Percentiles rank a stretch among this genome's conserved stretches.
phyloP scores from a whole-genome alignment of 2,113 vertebrate genomes.

The human region DNA sequence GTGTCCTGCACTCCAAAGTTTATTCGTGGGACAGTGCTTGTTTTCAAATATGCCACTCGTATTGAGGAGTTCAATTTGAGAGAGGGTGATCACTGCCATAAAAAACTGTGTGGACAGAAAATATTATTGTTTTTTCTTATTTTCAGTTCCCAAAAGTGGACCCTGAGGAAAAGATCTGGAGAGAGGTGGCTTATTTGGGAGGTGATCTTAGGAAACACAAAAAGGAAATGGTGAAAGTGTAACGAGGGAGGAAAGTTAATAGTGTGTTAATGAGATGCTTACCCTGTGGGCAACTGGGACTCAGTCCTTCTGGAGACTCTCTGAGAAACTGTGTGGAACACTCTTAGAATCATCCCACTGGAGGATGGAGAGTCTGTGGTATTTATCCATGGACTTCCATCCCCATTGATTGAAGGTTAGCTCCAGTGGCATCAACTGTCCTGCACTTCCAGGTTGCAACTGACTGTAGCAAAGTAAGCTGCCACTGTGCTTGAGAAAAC shows the following conservation, averaged over 20 bases:
- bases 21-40: background rate
- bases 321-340: background rate
- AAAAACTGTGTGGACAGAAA: background rate
- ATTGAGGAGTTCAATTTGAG: background rate
- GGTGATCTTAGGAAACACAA: background rate
- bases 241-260: background rate
- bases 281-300: background rate
- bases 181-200: background rate
- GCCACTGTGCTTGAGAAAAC: background rate
- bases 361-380: background rate
- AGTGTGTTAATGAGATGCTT: background rate
- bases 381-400: background rate
- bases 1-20: background rate
- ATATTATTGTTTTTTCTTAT: background rate
- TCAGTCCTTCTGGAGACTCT: background rate
- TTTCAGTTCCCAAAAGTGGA: slow-evolving; percentile 44
- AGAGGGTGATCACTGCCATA: background rate
- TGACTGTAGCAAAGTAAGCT: background rate
- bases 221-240: background rate
- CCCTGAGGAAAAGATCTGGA: background rate
- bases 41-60: background rate
- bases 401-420: background rate
- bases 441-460: background rate
- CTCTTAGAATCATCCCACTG: background rate
- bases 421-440: background rate